A percentile compares a stretch with the other conserved stretches of the same genome.
Conservation (phyloP, 2,888 invertebrate species). For the Callimorpha dominula region DNA sequence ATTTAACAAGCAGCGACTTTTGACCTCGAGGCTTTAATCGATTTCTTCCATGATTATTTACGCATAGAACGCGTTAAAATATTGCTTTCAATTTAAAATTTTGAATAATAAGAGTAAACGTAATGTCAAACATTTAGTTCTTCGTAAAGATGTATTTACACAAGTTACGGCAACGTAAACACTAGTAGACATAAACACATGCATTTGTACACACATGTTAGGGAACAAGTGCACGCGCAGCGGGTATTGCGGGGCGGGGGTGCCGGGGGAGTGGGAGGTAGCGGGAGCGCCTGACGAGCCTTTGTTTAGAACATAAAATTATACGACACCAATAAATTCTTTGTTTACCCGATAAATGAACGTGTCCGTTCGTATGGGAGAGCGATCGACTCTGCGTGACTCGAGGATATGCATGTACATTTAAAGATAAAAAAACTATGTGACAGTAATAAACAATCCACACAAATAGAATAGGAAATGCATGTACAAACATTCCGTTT, state of each 20-base stretch:
- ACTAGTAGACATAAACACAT: conserved; percentile 79
- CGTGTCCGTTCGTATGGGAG: conserved; percentile 69
- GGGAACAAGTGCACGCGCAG: conserved; percentile 79
- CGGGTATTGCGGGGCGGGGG: conserved; percentile 57
- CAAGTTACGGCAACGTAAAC: conserved; percentile 72
- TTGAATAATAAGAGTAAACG: conserved; percentile 50
- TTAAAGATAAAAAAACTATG: conserved; percentile 46
- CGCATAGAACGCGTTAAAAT: conserved; percentile 46
- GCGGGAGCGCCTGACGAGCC: conserved; percentile 67
- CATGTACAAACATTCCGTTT: conserved; percentile 26
- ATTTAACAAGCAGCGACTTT: conserved; percentile 56
- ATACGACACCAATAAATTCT: conserved; percentile 85
- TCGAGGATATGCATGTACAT: conserved; percentile 52
- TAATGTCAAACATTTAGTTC: conserved; percentile 64
- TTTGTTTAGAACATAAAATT: conserved; percentile 86
- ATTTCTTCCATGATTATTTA: conserved; percentile 38
- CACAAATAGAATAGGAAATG: conserved; percentile 31
- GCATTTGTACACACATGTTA: conserved; percentile 78
- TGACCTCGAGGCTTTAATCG: conserved; percentile 55
- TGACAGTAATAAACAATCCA: conserved; percentile 44
- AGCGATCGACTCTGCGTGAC: conserved; percentile 68
- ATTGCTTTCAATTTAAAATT: conserved; percentile 49
- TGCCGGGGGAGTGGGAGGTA: conserved; percentile 35
- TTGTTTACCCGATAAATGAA: conserved; percentile 83
- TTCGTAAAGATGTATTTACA: conserved; percentile 68